These are phyloP conservation scores for Lithosia quadra DNA, from an alignment of 2,888 invertebrate species.

Conservation along the genomic window DNA sequence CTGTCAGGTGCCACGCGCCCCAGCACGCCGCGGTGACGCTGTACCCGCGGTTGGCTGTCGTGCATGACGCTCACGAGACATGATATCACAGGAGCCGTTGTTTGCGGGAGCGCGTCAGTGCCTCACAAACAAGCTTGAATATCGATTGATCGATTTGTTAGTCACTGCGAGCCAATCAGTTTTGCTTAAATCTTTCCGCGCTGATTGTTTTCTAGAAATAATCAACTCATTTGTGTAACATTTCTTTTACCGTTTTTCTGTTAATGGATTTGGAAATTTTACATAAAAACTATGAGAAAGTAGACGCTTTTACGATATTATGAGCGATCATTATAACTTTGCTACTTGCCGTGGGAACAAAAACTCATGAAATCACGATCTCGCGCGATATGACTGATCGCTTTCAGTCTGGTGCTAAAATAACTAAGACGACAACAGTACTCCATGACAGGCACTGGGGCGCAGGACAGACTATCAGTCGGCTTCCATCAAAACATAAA, in stretches of 20 bases:
- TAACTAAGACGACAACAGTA: background rate
- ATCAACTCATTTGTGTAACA: slow-evolving; percentile 13
- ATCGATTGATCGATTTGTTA: slow-evolving; percentile 25
- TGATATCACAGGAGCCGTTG: background rate
- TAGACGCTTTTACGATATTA: background rate
- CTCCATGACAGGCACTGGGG: background rate
- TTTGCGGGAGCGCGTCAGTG: background rate
- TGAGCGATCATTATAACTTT: background rate
- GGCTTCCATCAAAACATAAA: background rate
- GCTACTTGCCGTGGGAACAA: background rate
- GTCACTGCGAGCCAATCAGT: slow-evolving; percentile 19
- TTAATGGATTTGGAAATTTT: background rate
- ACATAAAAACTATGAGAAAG: slow-evolving; percentile 1
- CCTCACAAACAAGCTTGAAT: slow-evolving; percentile 6
- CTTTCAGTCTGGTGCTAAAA: background rate
- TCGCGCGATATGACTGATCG: background rate
- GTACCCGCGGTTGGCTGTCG: background rate
- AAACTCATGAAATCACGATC: background rate
- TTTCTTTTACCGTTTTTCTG: slow-evolving; percentile 17
- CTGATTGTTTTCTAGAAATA: slow-evolving; percentile 20
- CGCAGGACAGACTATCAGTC: background rate
- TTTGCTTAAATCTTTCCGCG: slow-evolving; percentile 18
- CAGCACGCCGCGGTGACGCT: background rate
- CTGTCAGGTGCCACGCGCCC: slow-evolving; percentile 7
- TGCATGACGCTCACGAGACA: background rate